These are phyloP conservation scores for Aricia artaxerxes DNA, from an alignment of 2,888 invertebrate genomes.

Conservation along the genomic window DNA sequence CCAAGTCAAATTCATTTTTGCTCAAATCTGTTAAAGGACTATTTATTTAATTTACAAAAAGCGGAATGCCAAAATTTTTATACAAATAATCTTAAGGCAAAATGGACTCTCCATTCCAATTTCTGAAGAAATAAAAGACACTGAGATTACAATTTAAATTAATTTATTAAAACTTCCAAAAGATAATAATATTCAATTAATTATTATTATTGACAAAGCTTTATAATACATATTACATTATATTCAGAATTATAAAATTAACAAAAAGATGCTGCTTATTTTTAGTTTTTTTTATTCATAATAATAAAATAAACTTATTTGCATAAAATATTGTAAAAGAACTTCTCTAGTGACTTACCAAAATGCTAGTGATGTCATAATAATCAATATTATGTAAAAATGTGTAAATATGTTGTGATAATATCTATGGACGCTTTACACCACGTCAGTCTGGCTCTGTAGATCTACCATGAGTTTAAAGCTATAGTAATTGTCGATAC, in stretches of 20 bases:
- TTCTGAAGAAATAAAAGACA: background rate
- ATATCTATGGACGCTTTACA: background rate
- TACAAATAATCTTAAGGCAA: background rate
- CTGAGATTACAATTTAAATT: background rate
- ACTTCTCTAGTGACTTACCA: background rate
- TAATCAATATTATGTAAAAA: background rate
- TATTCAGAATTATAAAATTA: background rate
- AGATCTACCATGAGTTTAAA: too few relatives aligned
- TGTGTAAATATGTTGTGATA: background rate
- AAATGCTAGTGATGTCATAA: background rate
- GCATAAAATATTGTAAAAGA: background rate
- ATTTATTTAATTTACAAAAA: too few relatives aligned
- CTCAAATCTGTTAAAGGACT: too few relatives aligned
- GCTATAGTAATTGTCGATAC: too few relatives aligned
- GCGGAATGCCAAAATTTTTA: too few relatives aligned
- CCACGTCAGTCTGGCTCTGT: background rate
- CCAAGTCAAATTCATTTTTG: background rate
- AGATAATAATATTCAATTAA: background rate
- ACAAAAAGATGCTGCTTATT: background rate
- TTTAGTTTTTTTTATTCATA: background rate
- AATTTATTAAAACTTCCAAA: background rate
- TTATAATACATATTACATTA: background rate
- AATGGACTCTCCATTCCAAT: background rate
- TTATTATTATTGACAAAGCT: too few relatives aligned
- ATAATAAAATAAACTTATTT: background rate